Conservation (phyloP, 2,888 invertebrate species). For the Hypselothyrea guttata region DNA sequence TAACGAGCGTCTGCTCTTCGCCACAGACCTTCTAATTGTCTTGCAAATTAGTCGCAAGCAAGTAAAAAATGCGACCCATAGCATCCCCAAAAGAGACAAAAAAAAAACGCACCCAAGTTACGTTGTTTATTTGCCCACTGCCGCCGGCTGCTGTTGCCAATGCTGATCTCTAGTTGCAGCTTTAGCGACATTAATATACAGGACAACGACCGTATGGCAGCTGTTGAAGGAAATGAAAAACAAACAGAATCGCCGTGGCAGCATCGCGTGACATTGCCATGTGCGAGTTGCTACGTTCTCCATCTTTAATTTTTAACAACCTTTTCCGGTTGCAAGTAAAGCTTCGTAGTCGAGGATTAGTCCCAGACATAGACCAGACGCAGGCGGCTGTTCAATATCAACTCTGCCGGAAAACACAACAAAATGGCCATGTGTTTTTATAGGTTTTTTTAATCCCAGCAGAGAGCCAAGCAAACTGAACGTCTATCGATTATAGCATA, state of each 20-base stretch:
- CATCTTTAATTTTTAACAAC: conserved; percentile 53
- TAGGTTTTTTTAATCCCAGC: conserved; percentile 45
- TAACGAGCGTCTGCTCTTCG: conserved; percentile 65
- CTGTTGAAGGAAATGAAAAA: conserved; percentile 75
- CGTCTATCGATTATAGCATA: conserved; percentile 57
- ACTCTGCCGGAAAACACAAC: conserved; percentile 58
- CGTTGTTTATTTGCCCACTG: conserved; percentile 55
- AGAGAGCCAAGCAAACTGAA: conserved; percentile 10
- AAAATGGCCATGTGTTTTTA: conserved; percentile 32
- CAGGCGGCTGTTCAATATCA: conserved; percentile 63
- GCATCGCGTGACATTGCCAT: conserved; percentile 10
- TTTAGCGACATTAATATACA: conserved; percentile 40
- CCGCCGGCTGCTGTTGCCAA: conserved; percentile 21
- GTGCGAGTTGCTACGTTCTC: conserved; percentile 19
- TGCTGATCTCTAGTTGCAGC: conserved; percentile 35
- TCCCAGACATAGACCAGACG: conserved; percentile 52
- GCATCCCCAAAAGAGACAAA: conserved; percentile 11
- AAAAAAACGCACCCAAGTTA: conserved; percentile 18
- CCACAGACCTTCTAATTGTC: conserved; percentile 80
- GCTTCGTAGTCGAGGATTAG: conserved; percentile 71
- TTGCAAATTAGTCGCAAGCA: conserved; percentile 74
- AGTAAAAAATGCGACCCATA: conserved; percentile 45
- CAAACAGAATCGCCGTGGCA: conserved; percentile 52
- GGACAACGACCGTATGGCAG: conserved; percentile 59
- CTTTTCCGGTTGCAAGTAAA: conserved; percentile 71